Evolutionary conservation across 2,797 vertebrate species (phyloP), one percentile per base, ranked within the genome.

Genomic region (Antrozous pallidus): DNA sequence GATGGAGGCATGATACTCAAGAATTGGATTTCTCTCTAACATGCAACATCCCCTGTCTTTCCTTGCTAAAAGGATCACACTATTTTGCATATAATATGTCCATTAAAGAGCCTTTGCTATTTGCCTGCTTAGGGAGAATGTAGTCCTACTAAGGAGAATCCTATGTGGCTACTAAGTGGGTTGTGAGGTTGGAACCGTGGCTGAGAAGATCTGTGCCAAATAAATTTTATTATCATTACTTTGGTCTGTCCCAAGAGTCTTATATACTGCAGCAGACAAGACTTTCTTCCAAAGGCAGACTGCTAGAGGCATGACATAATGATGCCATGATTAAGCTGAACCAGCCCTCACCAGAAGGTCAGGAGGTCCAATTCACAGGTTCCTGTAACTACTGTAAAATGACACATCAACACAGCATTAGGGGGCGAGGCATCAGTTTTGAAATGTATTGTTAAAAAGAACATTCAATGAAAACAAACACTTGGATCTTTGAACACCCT

Each of bases 271-370:
- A 91, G 77, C 83, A 91, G 77, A 97, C 78, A 89, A 49, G 14
- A 91, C 82, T 95, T 95, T 82, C 84, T 96, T 96, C 93, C 93
- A 97, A 95, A 95, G 95, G 91, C 33, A 79, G 83, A 88, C 77
- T 85, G 83, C 65, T 96, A 93, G 96, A 96, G 40, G 49, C 28
- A 84, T 84, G 93, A 90, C 69, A 54, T 75, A 75, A 80, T 54
- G 89, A 80, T 24, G 54, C 65, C 45, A 5, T 11, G 70, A 93
- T 89, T 70, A 86, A 88, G 74, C 75, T 65, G 67, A 88, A 58
- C 67, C 33, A 70, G 38, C 58, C 69, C 17, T 88, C 49, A 12
- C 1, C 22, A 20, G 13, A 51, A 45, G 69, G 74, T 75, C 67
- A 70, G 63, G 45, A 93, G 69, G 51, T 22, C 22, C 36, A 56